Conservation (phyloP, 2,888 invertebrate species). For the Criorhina ranunculi region DNA sequence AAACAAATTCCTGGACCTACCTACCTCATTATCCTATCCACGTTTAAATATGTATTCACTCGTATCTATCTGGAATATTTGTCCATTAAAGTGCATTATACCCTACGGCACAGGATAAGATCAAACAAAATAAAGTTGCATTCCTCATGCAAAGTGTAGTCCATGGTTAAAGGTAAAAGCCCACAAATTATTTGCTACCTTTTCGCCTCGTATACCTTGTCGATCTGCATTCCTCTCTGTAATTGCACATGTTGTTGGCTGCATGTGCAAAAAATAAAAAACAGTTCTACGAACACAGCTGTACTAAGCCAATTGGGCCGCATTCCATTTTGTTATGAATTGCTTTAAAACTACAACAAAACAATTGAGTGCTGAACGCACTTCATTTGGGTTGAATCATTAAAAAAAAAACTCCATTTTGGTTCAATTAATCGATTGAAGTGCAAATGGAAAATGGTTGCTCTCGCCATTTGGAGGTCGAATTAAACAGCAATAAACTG, state of each 20-base stretch:
- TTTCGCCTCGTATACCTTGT: slow-evolving; percentile 20
- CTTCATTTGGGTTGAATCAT: slow-evolving; percentile 3
- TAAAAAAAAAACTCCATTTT: neutral
- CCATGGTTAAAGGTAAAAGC: slow-evolving; percentile 21
- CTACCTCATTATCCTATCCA: neutral
- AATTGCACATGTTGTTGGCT: slow-evolving; percentile 40
- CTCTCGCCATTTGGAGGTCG: slow-evolving; percentile 55
- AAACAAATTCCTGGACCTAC: no score
- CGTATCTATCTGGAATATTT: slow-evolving; percentile 5
- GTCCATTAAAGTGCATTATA: slow-evolving; percentile 11
- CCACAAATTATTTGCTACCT: slow-evolving; percentile 37
- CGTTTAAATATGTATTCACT: neutral
- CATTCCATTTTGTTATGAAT: slow-evolving; percentile 59
- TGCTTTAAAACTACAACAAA: slow-evolving; percentile 38
- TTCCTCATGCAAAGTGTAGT: slow-evolving; percentile 35
- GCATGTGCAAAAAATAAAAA: slow-evolving; percentile 26
- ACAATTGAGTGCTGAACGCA: slow-evolving; percentile 24
- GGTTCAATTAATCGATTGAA: slow-evolving; percentile 36
- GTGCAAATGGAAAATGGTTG: slow-evolving; percentile 27
- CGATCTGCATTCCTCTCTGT: slow-evolving; percentile 59
- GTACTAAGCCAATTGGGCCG: slow-evolving; percentile 44
- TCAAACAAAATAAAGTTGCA: slow-evolving; percentile 28
- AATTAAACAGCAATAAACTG: slow-evolving; percentile 54
- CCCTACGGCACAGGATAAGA: slow-evolving; percentile 21
- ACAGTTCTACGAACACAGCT: slow-evolving; percentile 10